A percentile compares a stretch with the other conserved stretches of the same genome.
phyloP scores from a whole-genome alignment of 2,888 invertebrate species.

The Drosophila testacea region DNA sequence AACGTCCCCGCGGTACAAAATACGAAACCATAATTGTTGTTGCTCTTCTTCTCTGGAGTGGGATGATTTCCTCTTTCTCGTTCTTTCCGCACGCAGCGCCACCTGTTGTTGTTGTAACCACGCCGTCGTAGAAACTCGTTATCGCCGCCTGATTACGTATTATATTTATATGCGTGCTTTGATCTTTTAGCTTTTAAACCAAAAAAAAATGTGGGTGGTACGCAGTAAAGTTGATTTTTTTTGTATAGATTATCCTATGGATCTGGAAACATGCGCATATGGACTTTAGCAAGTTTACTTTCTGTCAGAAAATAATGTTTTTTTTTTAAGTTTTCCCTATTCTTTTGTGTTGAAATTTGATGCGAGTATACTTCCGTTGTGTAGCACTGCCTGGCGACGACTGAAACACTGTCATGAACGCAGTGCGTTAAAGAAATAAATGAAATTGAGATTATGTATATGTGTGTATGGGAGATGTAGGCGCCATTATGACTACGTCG shows the following conservation, averaged over 20 bases:
- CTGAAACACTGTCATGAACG: conserved; percentile 55
- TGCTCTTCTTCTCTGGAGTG: conserved; percentile 11
- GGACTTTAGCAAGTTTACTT: conserved; percentile 12
- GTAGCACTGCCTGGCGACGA: conserved; percentile 56
- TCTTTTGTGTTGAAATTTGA: background rate
- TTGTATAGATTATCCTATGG: background rate
- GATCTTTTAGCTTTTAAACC: conserved; percentile 1
- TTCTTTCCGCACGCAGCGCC: conserved; percentile 19
- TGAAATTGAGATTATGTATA: conserved; percentile 19
- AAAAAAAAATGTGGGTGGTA: background rate
- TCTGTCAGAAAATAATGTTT: conserved; percentile 40
- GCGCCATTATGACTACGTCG: conserved; percentile 58
- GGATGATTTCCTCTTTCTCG: conserved; percentile 6
- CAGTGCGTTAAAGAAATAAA: conserved; percentile 26
- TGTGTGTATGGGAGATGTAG: conserved; percentile 3
- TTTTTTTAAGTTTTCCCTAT: conserved; percentile 8
- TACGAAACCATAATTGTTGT: conserved; percentile 79
- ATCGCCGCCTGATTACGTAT: conserved; percentile 51
- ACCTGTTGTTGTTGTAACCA: conserved; percentile 29
- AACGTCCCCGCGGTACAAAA: conserved; percentile 83
- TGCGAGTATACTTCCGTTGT: conserved; percentile 47
- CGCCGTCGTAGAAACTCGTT: conserved; percentile 34
- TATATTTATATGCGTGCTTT: conserved; percentile 38
- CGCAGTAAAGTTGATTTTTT: background rate
- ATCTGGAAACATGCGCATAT: conserved; percentile 48